Evolutionary conservation across 2,797 vertebrate genomes (phyloP).

Genomic region (Xenopus petersii): DNA sequence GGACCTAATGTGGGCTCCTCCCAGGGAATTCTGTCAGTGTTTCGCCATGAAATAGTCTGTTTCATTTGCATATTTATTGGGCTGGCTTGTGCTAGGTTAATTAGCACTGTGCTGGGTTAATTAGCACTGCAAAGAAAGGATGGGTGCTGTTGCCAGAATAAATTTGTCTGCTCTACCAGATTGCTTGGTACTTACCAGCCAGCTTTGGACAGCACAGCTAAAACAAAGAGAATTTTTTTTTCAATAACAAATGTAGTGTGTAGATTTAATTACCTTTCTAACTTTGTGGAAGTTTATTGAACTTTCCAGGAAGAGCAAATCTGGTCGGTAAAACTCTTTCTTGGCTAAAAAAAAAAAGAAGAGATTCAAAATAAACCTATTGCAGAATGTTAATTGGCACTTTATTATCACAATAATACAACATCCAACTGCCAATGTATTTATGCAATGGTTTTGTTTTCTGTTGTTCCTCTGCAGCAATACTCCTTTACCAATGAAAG

Average conservation of each 20-base stretch:
- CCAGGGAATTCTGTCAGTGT: conserved; percentile 40
- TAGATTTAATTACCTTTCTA: conserved; percentile 30
- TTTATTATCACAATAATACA: conserved; percentile 14
- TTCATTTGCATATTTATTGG: conserved; percentile 50
- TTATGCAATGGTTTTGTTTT: background rate
- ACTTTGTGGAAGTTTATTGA: conserved; percentile 17
- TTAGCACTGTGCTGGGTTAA: conserved; percentile 50
- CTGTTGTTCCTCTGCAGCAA: no score
- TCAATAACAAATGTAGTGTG: conserved; percentile 4
- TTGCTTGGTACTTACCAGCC: conserved; percentile 41
- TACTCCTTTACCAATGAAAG: no score
- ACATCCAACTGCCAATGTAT: background rate
- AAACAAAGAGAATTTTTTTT: conserved; percentile 35
- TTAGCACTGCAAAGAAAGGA: conserved; percentile 49
- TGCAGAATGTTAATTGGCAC: background rate
- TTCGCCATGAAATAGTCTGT: conserved; percentile 37
- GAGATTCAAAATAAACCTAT: background rate
- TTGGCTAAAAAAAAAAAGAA: conserved; percentile 5
- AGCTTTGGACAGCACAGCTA: conserved; percentile 23
- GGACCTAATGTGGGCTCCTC: conserved; percentile 31
- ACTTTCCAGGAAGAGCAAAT: background rate
- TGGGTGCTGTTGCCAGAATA: conserved; percentile 43
- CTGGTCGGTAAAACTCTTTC: conserved; percentile 15
- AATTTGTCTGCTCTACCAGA: conserved; percentile 48
- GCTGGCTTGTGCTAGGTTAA: conserved; percentile 47